Evolutionary conservation across 2,797 vertebrate species (phyloP), one percentile per base, ranked within the genome.

Genomic region (Pempheris klunzingeri): DNA sequence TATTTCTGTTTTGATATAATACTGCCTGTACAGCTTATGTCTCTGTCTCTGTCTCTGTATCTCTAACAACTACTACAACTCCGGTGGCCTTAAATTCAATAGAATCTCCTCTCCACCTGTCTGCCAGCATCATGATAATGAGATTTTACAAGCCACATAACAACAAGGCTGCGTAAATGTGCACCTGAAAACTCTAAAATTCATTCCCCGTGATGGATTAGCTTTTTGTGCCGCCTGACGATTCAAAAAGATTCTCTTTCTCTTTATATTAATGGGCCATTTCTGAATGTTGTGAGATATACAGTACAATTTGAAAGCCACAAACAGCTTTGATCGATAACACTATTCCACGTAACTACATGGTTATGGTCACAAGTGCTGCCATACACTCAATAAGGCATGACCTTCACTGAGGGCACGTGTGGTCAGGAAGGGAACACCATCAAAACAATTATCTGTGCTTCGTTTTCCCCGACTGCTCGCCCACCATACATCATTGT

Each of bases 371-470:
- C 84, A 85, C 78, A 68, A 85, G 81, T 60, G 41, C 61, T 49
- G 70, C 71, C 55, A 28, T 74, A 72, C 83, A 65, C 67, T 90
- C 88, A 82, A 89, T 88, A 87, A 90, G 82, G 70, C 61, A 4
- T 50, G 84, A 92, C 88, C 89, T 92, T 92, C 82, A 81, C 58
- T 14, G 59, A 66, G 77, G 69, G 77, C 75, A 30, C 13, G 26
- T 6, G 43, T 68, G 71, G 67, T 73, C 67, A 65, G 39, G 61
- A 72, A 73, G 32, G 41, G 72, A 81, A 73, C 81, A 62, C 74
- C 82, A 81, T 71, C 82, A 65, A 87, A 87, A 88, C 73, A 81
- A 90, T 91, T 88, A 88, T 69, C 83, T 63, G 52, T 34, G 58
- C 75, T 77, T 54, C 53, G n/a, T n/a, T 87, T 89, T 84, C 82